These are phyloP conservation scores for Timema cristinae DNA, from an alignment of 2,888 invertebrate genomes.

Conservation along the genomic window DNA sequence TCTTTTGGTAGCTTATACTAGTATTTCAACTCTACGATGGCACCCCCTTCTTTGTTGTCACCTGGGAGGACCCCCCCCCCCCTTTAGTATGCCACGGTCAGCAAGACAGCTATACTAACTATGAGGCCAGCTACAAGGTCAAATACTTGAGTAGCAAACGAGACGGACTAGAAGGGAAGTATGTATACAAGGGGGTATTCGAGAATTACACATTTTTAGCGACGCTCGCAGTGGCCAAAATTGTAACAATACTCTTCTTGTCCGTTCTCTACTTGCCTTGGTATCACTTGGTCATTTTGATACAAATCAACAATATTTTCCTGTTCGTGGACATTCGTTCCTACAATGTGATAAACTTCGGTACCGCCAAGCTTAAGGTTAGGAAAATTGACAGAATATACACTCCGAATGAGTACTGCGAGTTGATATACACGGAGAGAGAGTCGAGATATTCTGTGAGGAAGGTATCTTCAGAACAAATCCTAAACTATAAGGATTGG, in stretches of 20 bases:
- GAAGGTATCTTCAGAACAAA: neutral
- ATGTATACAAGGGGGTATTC: too few relatives aligned
- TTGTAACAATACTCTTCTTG: neutral
- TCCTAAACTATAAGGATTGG: neutral
- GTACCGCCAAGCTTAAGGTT: neutral
- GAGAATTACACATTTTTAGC: slow-evolving; percentile 5
- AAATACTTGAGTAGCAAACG: too few relatives aligned
- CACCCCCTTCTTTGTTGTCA: too few relatives aligned
- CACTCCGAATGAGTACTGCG: neutral
- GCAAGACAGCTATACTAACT: too few relatives aligned
- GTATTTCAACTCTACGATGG: too few relatives aligned
- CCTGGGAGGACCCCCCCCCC: too few relatives aligned
- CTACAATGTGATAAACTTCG: neutral
- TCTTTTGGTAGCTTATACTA: too few relatives aligned
- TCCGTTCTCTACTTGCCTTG: neutral
- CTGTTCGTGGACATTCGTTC: neutral
- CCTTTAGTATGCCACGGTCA: too few relatives aligned
- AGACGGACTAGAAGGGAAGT: too few relatives aligned
- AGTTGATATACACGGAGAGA: neutral
- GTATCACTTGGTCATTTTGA: neutral
- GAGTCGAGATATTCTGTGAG: neutral
- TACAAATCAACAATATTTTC: neutral
- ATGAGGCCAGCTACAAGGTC: too few relatives aligned
- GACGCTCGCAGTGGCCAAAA: neutral
- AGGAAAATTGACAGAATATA: neutral